phyloP scores from a whole-genome alignment of 1,140 invertebrate species.

The Andrena cerasifolii region DNA sequence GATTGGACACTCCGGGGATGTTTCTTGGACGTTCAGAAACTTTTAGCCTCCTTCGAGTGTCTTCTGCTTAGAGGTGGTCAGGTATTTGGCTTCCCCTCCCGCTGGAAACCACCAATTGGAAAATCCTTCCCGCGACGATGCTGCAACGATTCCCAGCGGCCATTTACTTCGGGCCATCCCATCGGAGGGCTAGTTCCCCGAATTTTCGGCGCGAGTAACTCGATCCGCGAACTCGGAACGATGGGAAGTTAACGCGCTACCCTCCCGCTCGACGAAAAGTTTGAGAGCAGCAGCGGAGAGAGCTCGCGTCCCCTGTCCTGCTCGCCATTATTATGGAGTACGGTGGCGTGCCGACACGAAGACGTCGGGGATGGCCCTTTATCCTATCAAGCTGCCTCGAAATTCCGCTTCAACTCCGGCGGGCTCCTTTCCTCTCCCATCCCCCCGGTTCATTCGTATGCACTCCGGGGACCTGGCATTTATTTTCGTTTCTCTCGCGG shows the following conservation, averaged over 20 bases:
- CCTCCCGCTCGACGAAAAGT: not conserved
- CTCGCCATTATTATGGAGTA: not conserved
- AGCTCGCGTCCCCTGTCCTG: not conserved
- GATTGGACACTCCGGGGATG: not conserved
- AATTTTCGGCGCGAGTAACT: not conserved
- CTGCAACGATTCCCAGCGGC: too few species aligned
- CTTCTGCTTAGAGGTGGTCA: too few species aligned
- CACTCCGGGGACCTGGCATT: slow-evolving; percentile 13
- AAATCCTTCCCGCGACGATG: too few species aligned
- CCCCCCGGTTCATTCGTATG: slow-evolving; percentile 25
- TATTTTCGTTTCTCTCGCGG: slow-evolving; percentile 35
- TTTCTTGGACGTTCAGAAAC: not conserved
- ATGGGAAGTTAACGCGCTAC: slow-evolving; percentile 2
- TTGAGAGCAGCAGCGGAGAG: not conserved
- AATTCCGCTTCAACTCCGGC: not conserved
- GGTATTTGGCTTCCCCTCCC: too few species aligned
- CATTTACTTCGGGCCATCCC: too few species aligned
- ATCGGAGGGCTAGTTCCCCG: not conserved
- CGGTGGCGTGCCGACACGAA: not conserved
- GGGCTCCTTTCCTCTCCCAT: not conserved
- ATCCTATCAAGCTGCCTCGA: not conserved
- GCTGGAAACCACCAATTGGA: too few species aligned
- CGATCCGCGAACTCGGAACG: not conserved
- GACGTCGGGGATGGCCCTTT: not conserved
- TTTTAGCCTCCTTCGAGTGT: too few species aligned